A percentile compares a stretch with the other conserved stretches of the same genome.
Evolutionary conservation across 1,140 invertebrate species (phyloP).

Genomic region (Meloidogyne exigua): DNA sequence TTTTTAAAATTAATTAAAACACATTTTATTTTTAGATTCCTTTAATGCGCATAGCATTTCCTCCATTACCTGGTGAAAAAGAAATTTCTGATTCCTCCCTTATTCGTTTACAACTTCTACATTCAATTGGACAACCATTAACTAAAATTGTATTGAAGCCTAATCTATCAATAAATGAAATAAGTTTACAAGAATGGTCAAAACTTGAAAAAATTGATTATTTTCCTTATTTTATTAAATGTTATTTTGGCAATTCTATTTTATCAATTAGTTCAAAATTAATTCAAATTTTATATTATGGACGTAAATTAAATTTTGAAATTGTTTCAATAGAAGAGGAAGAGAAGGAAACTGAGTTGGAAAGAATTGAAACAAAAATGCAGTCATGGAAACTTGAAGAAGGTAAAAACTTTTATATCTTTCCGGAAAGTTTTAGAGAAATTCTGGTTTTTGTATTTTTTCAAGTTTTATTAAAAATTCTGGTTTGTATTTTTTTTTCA

Average conservation of each 20-base stretch:
- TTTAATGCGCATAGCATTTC: slow-evolving; percentile 10
- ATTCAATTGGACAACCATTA: slow-evolving; percentile 1
- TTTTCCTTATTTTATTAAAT: slow-evolving; percentile 14
- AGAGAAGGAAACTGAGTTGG: neutral
- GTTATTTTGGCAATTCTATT: slow-evolving; percentile 22
- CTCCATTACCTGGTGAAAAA: neutral
- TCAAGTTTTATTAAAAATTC: neutral
- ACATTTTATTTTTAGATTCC: slow-evolving; percentile 12
- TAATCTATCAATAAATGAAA: slow-evolving; percentile 2
- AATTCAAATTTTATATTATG: slow-evolving; percentile 25
- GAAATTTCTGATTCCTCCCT: slow-evolving; percentile 4
- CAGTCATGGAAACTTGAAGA: neutral
- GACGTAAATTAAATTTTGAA: slow-evolving; percentile 18
- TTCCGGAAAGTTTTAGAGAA: no score
- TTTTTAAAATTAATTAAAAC: neutral
- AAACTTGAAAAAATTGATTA: neutral
- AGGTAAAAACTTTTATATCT: no score
- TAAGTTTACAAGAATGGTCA: slow-evolving; percentile 6
- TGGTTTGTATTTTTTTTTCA: neutral
- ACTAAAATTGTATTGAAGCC: slow-evolving; percentile 8
- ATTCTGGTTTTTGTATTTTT: no score
- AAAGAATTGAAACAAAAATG: slow-evolving; percentile 1
- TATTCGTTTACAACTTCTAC: slow-evolving; percentile 2
- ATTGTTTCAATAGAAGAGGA: slow-evolving; percentile 1
- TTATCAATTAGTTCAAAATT: neutral